These are phyloP conservation scores for Babylonia areolata DNA, from an alignment of 1,140 invertebrate species.

Conservation along the genomic window DNA sequence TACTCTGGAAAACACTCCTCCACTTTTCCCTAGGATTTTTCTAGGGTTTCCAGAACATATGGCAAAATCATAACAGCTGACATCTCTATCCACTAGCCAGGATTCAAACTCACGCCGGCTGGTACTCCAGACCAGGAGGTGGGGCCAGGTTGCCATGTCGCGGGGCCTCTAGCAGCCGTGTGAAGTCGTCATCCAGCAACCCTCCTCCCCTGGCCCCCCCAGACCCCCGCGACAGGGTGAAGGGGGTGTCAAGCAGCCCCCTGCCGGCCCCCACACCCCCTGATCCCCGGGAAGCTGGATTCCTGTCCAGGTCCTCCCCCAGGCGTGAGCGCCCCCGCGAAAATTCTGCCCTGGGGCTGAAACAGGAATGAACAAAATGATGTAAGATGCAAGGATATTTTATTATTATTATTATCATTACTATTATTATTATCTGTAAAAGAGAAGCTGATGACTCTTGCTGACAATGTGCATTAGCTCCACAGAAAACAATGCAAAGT, in stretches of 20 bases:
- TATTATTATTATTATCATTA: too few species aligned
- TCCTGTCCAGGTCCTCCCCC: slow-evolving; percentile 36
- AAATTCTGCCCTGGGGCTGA: slow-evolving; percentile 42
- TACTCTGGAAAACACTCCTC: too few species aligned
- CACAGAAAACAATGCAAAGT: too few species aligned
- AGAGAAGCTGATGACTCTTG: too few species aligned
- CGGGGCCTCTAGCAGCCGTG: slow-evolving; percentile 48
- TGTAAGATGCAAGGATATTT: too few species aligned
- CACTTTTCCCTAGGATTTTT: too few species aligned
- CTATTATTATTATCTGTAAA: too few species aligned
- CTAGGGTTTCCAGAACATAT: too few species aligned
- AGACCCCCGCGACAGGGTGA: not conserved
- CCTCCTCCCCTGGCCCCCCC: not conserved
- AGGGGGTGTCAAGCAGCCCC: not conserved
- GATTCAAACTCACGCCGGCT: slow-evolving; percentile 68
- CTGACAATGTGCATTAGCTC: too few species aligned
- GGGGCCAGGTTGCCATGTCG: slow-evolving; percentile 32
- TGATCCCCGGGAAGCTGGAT: not conserved
- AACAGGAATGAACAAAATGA: too few species aligned
- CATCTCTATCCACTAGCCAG: too few species aligned
- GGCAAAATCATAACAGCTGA: too few species aligned
- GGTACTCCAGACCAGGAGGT: slow-evolving; percentile 57
- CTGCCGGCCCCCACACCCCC: not conserved
- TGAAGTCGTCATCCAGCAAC: slow-evolving; percentile 55
- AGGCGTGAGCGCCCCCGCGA: slow-evolving; percentile 33